Evolutionary conservation across 2,113 vertebrate species (phyloP).

Genomic region (Perognathus longimembris): DNA sequence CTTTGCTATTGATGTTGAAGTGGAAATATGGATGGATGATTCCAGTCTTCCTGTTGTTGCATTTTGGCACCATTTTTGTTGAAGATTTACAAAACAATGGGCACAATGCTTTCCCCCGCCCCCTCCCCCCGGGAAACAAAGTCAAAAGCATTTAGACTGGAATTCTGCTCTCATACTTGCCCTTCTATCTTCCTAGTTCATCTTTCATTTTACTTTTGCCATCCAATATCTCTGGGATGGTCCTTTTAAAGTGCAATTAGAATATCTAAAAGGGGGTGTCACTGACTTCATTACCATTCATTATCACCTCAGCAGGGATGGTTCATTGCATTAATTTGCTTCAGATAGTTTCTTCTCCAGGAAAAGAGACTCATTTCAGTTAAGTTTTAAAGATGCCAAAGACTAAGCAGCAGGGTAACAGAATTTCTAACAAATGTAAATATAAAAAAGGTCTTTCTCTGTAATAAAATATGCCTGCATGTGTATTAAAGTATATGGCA

Average conservation of each 20-base stretch:
- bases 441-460: background rate
- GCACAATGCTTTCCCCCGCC: no score
- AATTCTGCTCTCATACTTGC: background rate
- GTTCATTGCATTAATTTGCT: slow-evolving; percentile 53
- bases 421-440: background rate
- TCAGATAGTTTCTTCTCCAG: background rate
- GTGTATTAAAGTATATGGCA: background rate
- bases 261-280: background rate
- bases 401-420: background rate
- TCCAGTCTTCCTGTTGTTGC: background rate
- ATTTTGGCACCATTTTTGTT: background rate
- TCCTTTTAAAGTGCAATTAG: slow-evolving; percentile 40
- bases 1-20: background rate
- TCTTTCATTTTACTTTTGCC: slow-evolving; percentile 22
- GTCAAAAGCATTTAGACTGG: fast-evolving
- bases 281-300: slow-evolving; percentile 57
- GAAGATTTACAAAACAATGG: background rate
- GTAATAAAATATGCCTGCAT: background rate
- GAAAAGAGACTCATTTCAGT: background rate
- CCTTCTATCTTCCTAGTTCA: background rate
- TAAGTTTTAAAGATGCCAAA: no score
- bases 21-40: background rate
- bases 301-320: slow-evolving; percentile 29
- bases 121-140: background rate
- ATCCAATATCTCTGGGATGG: background rate